Percentiles rank a stretch among this genome's conserved stretches.
Conservation (phyloP, 2,888 invertebrate genomes). For the Noctua janthe region DNA sequence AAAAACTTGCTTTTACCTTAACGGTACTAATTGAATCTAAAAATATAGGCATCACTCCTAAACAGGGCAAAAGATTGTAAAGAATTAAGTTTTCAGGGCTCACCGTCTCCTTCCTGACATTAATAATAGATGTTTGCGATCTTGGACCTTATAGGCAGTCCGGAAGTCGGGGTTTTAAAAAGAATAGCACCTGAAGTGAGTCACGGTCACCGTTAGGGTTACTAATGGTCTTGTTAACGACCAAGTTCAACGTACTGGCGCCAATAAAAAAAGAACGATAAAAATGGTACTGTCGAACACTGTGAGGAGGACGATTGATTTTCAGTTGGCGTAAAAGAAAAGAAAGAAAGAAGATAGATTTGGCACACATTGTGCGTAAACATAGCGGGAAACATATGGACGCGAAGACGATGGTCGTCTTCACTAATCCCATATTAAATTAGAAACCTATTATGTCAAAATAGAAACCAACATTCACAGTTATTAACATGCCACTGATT, state of each 20-base stretch:
- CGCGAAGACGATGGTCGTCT: background rate
- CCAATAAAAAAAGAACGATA: background rate
- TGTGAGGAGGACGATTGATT: background rate
- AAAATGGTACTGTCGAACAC: background rate
- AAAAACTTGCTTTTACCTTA: constrained; percentile 8
- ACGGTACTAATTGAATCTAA: constrained; percentile 1
- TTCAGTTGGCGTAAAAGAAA: background rate
- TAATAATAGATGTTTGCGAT: constrained; percentile 13
- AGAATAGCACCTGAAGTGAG: constrained; percentile 42
- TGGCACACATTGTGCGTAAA: background rate
- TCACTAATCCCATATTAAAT: background rate
- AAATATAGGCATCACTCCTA: constrained; percentile 3
- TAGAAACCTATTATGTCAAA: background rate
- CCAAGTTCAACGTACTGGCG: constrained; percentile 46
- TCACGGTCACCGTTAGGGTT: constrained; percentile 42
- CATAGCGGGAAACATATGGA: background rate
- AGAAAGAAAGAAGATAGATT: background rate
- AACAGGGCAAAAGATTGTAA: background rate
- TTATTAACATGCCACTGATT: constrained; percentile 10
- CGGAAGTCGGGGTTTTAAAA: constrained; percentile 45
- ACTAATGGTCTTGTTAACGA: constrained; percentile 47
- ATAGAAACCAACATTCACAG: background rate
- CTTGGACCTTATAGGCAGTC: constrained; percentile 11
- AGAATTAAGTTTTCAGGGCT: constrained; percentile 9
- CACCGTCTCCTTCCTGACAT: constrained; percentile 12